Conservation (phyloP, 2,888 invertebrate genomes). For the Protonemura montana region DNA sequence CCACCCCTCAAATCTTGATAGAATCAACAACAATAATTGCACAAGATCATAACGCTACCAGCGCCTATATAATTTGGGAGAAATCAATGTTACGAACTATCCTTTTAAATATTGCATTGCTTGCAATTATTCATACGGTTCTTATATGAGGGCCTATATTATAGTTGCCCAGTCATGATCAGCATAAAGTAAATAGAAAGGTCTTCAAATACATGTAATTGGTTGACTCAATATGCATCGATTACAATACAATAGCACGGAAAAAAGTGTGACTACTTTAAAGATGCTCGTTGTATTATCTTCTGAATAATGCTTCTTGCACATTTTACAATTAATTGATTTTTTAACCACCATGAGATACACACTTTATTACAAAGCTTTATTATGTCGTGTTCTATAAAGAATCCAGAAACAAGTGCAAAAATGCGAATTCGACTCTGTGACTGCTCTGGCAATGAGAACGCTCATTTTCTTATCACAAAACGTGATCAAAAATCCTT, state of each 20-base stretch:
- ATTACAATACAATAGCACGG: not conserved
- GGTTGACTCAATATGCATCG: not conserved
- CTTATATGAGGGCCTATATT: too few relatives aligned
- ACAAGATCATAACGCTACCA: not conserved
- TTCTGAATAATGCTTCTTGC: not conserved
- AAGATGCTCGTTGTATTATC: not conserved
- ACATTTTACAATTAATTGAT: not conserved
- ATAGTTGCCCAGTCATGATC: not conserved
- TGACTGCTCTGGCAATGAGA: slow-evolving; percentile 1
- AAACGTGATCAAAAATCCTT: not conserved
- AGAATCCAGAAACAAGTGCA: too few relatives aligned
- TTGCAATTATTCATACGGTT: not conserved
- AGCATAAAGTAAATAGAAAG: not conserved
- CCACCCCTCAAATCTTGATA: not conserved
- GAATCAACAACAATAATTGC: not conserved
- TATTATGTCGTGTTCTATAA: too few relatives aligned
- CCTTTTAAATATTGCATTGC: not conserved
- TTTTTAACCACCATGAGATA: not conserved
- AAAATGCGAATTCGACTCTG: too few relatives aligned
- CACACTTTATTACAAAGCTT: too few relatives aligned
- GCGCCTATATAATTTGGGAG: not conserved
- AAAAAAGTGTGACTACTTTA: not conserved
- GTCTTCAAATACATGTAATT: not conserved
- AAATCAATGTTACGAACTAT: not conserved
- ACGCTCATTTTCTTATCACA: not conserved